Conservation (phyloP, 2,888 invertebrate species). For the Leucophenga maculata region DNA sequence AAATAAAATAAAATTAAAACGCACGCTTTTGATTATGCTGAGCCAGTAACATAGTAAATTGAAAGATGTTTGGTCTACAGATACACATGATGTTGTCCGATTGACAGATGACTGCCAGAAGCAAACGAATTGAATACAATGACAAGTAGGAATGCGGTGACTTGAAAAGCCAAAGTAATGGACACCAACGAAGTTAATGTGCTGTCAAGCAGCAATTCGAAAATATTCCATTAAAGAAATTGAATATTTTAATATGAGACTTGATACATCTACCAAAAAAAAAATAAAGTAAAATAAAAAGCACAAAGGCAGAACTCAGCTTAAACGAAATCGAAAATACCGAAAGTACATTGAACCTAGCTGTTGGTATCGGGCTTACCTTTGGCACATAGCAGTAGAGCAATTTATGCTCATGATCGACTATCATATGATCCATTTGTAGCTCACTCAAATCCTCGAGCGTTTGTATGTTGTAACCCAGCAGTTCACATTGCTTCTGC, state of each 20-base stretch:
- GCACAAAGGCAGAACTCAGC: neutral
- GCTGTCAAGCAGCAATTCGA: too few species aligned
- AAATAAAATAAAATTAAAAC: neutral
- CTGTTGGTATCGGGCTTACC: constrained; percentile 74
- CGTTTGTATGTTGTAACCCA: constrained; percentile 69
- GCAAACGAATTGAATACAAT: constrained; percentile 3
- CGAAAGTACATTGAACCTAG: neutral
- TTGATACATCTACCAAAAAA: neutral
- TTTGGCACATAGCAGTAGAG: constrained; percentile 96
- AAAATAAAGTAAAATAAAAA: neutral
- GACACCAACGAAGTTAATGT: neutral
- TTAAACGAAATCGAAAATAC: neutral
- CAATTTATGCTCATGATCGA: constrained; percentile 87
- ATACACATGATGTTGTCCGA: neutral
- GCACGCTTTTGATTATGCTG: too few species aligned
- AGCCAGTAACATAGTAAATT: neutral
- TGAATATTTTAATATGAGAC: neutral
- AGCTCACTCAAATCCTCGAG: constrained; percentile 74
- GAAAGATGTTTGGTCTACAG: neutral
- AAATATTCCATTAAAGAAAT: too few species aligned
- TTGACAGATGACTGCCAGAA: neutral
- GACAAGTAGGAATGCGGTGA: too few species aligned
- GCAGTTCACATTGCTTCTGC: constrained; percentile 76
- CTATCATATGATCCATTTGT: constrained; percentile 84
- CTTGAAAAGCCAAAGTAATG: neutral